These are phyloP conservation scores for Cirrhinus molitorella DNA, from an alignment of 2,797 vertebrate genomes.

Conservation along the genomic window DNA sequence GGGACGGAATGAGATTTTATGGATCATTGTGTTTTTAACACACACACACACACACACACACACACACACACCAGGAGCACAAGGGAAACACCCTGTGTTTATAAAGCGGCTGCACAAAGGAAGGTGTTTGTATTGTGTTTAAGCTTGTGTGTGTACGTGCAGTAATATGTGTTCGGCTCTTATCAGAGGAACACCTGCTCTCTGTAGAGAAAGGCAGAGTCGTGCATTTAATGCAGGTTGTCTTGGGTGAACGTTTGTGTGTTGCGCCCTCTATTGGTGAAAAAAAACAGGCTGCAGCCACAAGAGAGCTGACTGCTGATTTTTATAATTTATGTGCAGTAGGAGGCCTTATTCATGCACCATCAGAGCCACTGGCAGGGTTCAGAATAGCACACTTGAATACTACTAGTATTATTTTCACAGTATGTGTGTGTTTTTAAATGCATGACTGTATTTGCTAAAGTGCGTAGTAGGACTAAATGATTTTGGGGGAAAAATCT, in stretches of 20 bases:
- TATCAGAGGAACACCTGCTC: constrained; percentile 43
- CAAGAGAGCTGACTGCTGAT: neutral
- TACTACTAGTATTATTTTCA: neutral
- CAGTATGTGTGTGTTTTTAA: neutral
- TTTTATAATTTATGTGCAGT: neutral
- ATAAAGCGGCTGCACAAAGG: constrained; percentile 20
- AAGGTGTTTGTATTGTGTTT: constrained; percentile 2
- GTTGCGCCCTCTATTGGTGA: constrained; percentile 3
- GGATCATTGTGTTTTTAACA: neutral
- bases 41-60: too few relatives aligned
- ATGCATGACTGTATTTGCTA: neutral
- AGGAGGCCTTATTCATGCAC: neutral
- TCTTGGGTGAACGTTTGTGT: neutral
- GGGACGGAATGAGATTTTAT: neutral
- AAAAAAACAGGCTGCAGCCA: neutral
- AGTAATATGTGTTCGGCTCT: constrained; percentile 4
- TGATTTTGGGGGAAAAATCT: too few relatives aligned
- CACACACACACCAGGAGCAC: constrained; percentile 12
- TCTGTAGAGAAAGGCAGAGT: neutral
- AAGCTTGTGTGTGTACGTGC: constrained; percentile 24
- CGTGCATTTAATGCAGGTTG: neutral
- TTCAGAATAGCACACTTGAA: neutral
- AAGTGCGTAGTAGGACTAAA: neutral
- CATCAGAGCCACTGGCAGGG: neutral
- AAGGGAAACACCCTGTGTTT: constrained; percentile 29